Evolutionary conservation across 2,888 invertebrate species (phyloP).

Genomic region (Drosophila cognata): DNA sequence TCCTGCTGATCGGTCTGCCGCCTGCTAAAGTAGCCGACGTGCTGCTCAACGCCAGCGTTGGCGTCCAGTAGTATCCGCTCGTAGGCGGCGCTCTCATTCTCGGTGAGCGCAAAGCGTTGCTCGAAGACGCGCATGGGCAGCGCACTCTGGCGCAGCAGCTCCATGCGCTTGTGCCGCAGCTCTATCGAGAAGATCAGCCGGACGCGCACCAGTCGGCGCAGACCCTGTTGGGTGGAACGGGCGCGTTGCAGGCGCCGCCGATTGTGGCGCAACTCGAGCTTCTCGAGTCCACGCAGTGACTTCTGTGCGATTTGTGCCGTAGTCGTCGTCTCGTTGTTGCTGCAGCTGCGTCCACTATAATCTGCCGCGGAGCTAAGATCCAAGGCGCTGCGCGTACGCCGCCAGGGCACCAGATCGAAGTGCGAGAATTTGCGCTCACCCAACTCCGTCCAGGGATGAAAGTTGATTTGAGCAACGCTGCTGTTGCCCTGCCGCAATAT

Average conservation of each 20-base stretch:
- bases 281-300: slow-evolving; percentile 75
- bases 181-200: slow-evolving; percentile 89
- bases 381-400: slow-evolving; percentile 76
- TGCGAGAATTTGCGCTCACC: slow-evolving; percentile 79
- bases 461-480: slow-evolving; percentile 76
- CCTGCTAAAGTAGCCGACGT: slow-evolving; percentile 82
- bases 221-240: slow-evolving; percentile 66
- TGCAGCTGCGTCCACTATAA: slow-evolving; percentile 64
- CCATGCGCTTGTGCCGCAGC: slow-evolving; percentile 86
- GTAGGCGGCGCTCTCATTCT: slow-evolving; percentile 77
- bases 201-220: slow-evolving; percentile 87
- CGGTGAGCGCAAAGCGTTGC: slow-evolving; percentile 71
- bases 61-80: slow-evolving; percentile 78
- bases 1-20: slow-evolving; percentile 16
- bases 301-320: slow-evolving; percentile 50
- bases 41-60: slow-evolving; percentile 77
- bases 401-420: slow-evolving; percentile 85
- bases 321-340: slow-evolving; percentile 1
- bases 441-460: slow-evolving; percentile 81
- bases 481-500: slow-evolving; percentile 80
- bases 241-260: slow-evolving; percentile 83
- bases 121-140: slow-evolving; percentile 81
- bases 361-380: slow-evolving; percentile 75
- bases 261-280: slow-evolving; percentile 83
- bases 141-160: slow-evolving; percentile 78